phyloP scores from a whole-genome alignment of 2,113 vertebrate genomes.

The Vimba vimba region DNA sequence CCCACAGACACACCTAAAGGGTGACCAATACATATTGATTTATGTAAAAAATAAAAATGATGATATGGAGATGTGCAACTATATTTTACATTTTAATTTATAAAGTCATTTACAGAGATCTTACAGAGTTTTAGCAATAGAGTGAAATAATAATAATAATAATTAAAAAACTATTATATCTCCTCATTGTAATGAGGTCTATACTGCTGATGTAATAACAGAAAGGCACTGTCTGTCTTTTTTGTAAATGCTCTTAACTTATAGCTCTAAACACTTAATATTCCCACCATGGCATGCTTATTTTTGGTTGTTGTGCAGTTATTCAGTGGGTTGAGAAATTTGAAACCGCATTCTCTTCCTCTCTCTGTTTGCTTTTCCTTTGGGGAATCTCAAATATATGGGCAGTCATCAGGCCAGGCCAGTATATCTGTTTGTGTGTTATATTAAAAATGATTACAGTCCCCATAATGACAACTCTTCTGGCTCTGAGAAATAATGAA shows the following conservation, averaged over 20 bases:
- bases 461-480: conserved; percentile 27
- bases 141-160: too few species aligned
- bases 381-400: background rate
- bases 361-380: conserved; percentile 16
- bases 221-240: background rate
- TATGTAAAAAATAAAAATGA: too few species aligned
- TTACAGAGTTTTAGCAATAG: too few species aligned
- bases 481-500: conserved; percentile 29
- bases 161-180: too few species aligned
- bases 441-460: conserved; percentile 18
- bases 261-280: background rate
- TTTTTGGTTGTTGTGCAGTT: conserved; percentile 1
- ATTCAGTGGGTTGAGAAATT: background rate
- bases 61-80: too few species aligned
- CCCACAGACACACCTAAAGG: too few species aligned
- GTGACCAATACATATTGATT: too few species aligned
- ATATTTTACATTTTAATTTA: too few species aligned
- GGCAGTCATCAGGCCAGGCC: background rate
- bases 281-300: background rate
- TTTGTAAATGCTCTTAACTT: background rate
- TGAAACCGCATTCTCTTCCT: conserved; percentile 14
- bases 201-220: background rate
- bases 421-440: background rate
- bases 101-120: too few species aligned
- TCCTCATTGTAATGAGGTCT: too few species aligned